These are phyloP conservation scores for Passerina amoena DNA, from an alignment of 2,113 vertebrate genomes.

Conservation along the genomic window DNA sequence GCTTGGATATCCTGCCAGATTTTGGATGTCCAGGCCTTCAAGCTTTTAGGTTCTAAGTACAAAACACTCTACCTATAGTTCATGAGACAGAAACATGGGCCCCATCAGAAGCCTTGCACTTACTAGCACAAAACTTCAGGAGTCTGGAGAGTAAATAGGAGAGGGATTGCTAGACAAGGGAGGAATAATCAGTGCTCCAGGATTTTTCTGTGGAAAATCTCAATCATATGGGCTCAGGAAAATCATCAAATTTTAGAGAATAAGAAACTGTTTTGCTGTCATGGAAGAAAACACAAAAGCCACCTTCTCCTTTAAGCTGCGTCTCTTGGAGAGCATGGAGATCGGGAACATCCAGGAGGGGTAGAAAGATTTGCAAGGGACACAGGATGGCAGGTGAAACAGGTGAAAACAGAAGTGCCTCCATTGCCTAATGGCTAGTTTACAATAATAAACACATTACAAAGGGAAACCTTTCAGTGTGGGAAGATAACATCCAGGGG, in stretches of 20 bases:
- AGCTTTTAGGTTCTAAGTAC: background rate
- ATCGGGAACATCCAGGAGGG: background rate
- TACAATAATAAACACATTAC: background rate
- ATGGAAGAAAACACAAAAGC: background rate
- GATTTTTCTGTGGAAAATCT: background rate
- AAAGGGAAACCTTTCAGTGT: background rate
- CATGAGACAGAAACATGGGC: background rate
- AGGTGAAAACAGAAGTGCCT: background rate
- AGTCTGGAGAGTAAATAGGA: background rate
- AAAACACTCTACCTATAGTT: background rate
- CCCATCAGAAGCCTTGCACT: background rate
- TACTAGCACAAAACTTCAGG: background rate
- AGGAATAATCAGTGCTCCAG: background rate
- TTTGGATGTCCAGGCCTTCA: background rate
- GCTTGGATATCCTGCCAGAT: background rate
- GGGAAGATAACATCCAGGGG: background rate
- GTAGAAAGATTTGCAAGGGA: background rate
- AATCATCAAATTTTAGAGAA: background rate
- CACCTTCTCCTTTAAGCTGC: background rate
- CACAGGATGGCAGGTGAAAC: background rate
- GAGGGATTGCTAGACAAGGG: background rate
- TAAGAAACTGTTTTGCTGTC: background rate
- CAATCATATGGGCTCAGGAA: background rate
- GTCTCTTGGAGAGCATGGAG: background rate
- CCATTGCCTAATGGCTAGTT: background rate